Percentiles rank a stretch among this genome's conserved stretches.
These are phyloP conservation scores for Condylura cristata DNA, from an alignment of 2,113 vertebrate species.

Conservation along the genomic window DNA sequence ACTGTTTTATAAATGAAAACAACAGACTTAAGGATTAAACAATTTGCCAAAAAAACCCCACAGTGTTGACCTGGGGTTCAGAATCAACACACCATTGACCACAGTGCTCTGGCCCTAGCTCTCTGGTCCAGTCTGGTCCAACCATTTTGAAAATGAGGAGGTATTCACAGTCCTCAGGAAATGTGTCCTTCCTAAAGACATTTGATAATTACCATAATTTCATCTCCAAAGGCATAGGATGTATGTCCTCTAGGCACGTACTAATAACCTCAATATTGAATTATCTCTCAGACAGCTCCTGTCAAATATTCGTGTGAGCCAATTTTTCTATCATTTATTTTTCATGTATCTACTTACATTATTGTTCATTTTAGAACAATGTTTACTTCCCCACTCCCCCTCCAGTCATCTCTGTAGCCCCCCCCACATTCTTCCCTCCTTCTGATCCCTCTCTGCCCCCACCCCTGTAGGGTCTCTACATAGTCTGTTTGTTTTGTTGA, in stretches of 20 bases:
- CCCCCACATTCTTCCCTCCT: too few species aligned
- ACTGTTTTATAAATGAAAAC: background rate
- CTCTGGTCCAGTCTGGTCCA: background rate
- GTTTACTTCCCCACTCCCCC: too few species aligned
- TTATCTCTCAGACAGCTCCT: background rate
- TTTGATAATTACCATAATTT: constrained; percentile 13
- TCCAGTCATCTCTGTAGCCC: too few species aligned
- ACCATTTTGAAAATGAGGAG: background rate
- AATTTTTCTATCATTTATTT: too few species aligned
- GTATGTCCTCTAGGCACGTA: background rate
- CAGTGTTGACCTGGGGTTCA: background rate
- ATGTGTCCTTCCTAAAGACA: background rate
- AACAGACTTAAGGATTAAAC: constrained; percentile 36
- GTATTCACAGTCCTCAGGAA: background rate
- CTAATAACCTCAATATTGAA: background rate
- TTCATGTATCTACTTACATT: too few species aligned
- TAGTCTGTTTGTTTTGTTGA: too few species aligned
- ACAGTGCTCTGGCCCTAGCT: background rate
- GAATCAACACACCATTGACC: background rate
- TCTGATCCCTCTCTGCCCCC: too few species aligned
- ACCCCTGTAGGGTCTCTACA: too few species aligned
- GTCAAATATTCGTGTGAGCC: background rate
- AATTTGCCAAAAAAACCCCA: background rate
- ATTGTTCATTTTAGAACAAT: too few species aligned
- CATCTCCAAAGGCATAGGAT: background rate